These are phyloP conservation scores for Trichonephila clavipes DNA, from an alignment of 1,140 invertebrate species.

Conservation along the genomic window DNA sequence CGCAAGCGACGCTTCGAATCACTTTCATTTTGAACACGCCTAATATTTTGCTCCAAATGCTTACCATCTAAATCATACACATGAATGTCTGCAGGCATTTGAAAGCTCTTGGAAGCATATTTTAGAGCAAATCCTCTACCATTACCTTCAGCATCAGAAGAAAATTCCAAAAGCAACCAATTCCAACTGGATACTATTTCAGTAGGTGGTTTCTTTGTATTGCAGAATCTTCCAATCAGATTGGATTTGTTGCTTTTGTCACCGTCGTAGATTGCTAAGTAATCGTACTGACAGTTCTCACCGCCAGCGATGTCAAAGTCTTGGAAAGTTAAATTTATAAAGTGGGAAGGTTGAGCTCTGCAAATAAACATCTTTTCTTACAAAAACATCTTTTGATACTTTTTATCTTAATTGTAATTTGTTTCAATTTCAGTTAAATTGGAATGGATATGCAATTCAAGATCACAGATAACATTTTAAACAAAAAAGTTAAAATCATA, in stretches of 20 bases:
- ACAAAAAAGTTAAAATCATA: no score
- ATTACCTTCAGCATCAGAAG: constrained; percentile 76
- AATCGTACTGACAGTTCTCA: constrained; percentile 78
- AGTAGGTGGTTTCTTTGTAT: constrained; percentile 76
- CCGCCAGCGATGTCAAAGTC: constrained; percentile 79
- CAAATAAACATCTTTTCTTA: neutral
- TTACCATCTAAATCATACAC: constrained; percentile 75
- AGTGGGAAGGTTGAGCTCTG: constrained; percentile 77
- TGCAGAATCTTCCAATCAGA: constrained; percentile 78
- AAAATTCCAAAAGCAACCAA: constrained; percentile 78
- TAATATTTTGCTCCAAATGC: neutral
- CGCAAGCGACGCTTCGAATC: no score
- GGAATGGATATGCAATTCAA: no score
- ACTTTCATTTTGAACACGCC: no score
- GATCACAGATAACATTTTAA: no score
- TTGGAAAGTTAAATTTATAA: constrained; percentile 79
- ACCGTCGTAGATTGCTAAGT: constrained; percentile 78
- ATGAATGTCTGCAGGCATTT: constrained; percentile 74
- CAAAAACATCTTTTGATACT: no score
- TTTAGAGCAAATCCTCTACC: constrained; percentile 78
- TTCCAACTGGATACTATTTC: constrained; percentile 79
- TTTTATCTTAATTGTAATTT: neutral
- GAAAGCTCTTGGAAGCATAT: constrained; percentile 77
- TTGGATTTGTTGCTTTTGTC: constrained; percentile 69
- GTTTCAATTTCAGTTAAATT: no score